Conservation (phyloP, 2,797 vertebrate genomes). For the Emys orbicularis region DNA sequence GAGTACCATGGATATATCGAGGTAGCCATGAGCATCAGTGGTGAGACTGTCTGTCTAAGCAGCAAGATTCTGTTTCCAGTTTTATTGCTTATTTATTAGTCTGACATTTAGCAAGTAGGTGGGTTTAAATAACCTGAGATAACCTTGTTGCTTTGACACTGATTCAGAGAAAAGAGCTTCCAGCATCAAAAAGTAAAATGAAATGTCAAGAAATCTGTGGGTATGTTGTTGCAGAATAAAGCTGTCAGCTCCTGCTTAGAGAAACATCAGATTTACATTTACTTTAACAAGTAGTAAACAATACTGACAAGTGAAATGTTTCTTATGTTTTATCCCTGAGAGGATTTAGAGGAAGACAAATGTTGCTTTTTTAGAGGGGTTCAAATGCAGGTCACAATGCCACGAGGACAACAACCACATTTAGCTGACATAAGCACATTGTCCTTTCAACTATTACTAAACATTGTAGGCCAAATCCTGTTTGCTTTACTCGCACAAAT, state of each 20-base stretch:
- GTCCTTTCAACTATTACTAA: fast-evolving
- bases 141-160: constrained; percentile 70
- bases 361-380: constrained; percentile 32
- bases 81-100: constrained; percentile 2
- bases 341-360: constrained; percentile 67
- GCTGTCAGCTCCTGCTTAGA: constrained; percentile 54
- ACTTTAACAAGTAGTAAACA: constrained; percentile 65
- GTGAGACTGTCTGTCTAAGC: not conserved
- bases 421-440: fast-evolving
- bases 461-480: fast-evolving
- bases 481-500: not conserved
- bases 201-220: constrained; percentile 64
- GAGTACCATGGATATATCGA: not conserved
- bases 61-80: not conserved
- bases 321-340: constrained; percentile 46
- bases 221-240: constrained; percentile 53
- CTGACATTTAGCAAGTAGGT: constrained; percentile 46
- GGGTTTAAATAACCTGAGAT: constrained; percentile 56
- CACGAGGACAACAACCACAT: not conserved
- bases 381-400: constrained; percentile 42
- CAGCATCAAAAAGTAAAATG: constrained; percentile 62
- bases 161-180: constrained; percentile 61
- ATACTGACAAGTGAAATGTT: constrained; percentile 71
- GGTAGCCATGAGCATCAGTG: not conserved
- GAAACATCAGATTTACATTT: constrained; percentile 71